These are phyloP conservation scores for Eidolon helvum DNA, from an alignment of 2,113 vertebrate species.

Conservation along the genomic window DNA sequence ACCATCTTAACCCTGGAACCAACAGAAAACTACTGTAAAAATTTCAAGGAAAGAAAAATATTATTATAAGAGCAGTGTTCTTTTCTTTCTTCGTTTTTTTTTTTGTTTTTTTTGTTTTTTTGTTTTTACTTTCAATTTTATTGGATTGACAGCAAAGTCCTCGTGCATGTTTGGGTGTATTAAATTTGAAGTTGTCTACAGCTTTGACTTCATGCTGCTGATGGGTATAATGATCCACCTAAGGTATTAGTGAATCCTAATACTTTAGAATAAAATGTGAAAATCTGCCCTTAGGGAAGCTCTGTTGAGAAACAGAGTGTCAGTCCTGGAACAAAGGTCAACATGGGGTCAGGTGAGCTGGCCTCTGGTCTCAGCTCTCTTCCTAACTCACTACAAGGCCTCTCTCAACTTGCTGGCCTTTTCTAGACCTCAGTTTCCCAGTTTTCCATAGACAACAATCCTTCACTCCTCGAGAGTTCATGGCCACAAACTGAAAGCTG, in stretches of 20 bases:
- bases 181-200: background rate
- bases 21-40: background rate
- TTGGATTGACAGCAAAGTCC: background rate
- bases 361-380: background rate
- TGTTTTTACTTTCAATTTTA: background rate
- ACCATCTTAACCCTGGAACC: background rate
- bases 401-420: background rate
- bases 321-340: background rate
- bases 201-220: background rate
- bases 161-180: background rate
- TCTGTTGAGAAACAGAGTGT: background rate
- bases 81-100: background rate
- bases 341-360: background rate
- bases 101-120: background rate
- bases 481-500: background rate
- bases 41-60: background rate
- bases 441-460: background rate
- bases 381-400: background rate
- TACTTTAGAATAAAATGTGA: background rate
- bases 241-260: background rate
- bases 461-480: background rate
- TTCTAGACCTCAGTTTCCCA: background rate
- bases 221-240: background rate
- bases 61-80: background rate
- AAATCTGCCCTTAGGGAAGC: background rate